phyloP scores from a whole-genome alignment of 1,140 invertebrate genomes.

The Ceratitis capitata region DNA sequence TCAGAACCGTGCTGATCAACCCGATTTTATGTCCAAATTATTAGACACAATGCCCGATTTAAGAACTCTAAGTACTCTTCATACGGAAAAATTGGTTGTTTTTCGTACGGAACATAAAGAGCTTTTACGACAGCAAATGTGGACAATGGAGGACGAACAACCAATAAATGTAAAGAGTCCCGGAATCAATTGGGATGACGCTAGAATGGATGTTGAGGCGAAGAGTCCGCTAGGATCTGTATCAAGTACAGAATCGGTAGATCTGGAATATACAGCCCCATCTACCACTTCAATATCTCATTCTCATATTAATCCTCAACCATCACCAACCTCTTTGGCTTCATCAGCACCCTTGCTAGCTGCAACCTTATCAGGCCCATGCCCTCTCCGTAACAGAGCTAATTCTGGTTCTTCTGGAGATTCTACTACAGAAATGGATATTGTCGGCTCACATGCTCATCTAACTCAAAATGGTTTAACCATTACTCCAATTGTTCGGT shows the following conservation, averaged over 20 bases:
- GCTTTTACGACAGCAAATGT: constrained; percentile 76
- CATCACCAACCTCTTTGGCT: constrained; percentile 64
- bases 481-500: constrained; percentile 72
- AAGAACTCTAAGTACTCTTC: constrained; percentile 92
- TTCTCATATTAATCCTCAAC: constrained; percentile 39
- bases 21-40: constrained; percentile 84
- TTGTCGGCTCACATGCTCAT: constrained; percentile 73
- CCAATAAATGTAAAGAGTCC: constrained; percentile 68
- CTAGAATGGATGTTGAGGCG: constrained; percentile 78
- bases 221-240: constrained; percentile 87
- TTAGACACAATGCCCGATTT: constrained; percentile 95
- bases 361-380: constrained; percentile 77
- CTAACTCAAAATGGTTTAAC: constrained; percentile 75
- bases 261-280: constrained; percentile 67
- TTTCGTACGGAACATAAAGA: constrained; percentile 91
- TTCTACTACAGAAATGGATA: constrained; percentile 75
- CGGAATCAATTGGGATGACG: constrained; percentile 75
- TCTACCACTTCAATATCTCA: constrained; percentile 66
- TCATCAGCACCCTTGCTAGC: constrained; percentile 76
- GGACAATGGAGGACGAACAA: constrained; percentile 73
- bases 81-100: constrained; percentile 94
- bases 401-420: constrained; percentile 83
- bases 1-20: constrained; percentile 85
- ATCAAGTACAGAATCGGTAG: constrained; percentile 80
- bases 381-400: constrained; percentile 75